These are phyloP conservation scores for Lynx canadensis DNA, from an alignment of 2,113 vertebrate species.

Conservation along the genomic window DNA sequence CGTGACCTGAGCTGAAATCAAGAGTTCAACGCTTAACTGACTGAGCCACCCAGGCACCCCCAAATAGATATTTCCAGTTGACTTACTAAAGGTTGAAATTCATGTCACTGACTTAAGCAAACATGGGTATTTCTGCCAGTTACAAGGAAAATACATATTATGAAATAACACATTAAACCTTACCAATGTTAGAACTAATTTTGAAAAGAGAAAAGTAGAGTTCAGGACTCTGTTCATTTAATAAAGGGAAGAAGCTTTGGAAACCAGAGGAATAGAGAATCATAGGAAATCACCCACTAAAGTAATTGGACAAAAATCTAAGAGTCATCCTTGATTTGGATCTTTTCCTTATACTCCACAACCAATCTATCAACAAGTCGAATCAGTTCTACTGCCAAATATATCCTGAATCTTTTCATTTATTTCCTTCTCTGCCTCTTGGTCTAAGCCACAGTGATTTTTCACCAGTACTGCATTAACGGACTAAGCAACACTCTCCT, in stretches of 20 bases:
- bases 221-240: background rate
- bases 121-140: conserved; percentile 18
- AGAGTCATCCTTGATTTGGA: background rate
- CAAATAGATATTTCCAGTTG: conserved; percentile 43
- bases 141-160: conserved; percentile 50
- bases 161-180: conserved; percentile 42
- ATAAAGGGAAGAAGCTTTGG: conserved; percentile 35
- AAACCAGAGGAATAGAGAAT: background rate
- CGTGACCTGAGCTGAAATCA: no score
- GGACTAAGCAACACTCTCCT: background rate
- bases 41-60: no score
- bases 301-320: conserved; percentile 6
- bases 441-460: background rate
- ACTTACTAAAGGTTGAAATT: conserved; percentile 45
- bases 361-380: background rate
- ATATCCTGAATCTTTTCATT: background rate
- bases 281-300: background rate
- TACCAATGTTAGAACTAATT: conserved; percentile 21
- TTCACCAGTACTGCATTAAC: background rate
- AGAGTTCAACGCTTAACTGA: no score
- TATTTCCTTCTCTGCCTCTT: background rate
- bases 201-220: conserved; percentile 15
- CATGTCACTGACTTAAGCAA: conserved; percentile 45
- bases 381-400: background rate
- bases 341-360: conserved; percentile 39